Percentiles rank a stretch among this genome's conserved stretches.
phyloP scores from a whole-genome alignment of 2,888 invertebrate species.

The Junonia oenone region DNA sequence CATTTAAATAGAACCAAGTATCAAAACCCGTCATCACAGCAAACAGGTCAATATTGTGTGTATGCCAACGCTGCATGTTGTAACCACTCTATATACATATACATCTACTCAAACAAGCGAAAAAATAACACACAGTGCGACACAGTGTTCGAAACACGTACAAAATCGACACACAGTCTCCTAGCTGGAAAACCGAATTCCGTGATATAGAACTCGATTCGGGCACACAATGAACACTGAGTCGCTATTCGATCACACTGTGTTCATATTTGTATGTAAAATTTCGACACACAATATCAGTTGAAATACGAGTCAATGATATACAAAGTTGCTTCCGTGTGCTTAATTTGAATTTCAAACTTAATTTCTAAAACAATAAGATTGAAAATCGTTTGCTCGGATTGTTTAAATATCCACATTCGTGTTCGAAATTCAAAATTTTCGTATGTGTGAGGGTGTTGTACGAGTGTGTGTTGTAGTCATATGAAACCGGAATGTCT shows the following conservation, averaged over 20 bases:
- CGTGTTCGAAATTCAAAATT: conserved; percentile 19
- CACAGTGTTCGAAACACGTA: conserved; percentile 5
- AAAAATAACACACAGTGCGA: conserved; percentile 1
- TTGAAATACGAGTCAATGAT: conserved; percentile 2
- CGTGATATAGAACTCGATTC: not conserved
- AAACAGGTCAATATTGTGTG: conserved; percentile 45
- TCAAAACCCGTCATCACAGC: conserved; percentile 29
- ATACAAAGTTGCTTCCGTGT: not conserved
- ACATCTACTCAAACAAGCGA: not conserved
- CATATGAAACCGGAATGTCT: conserved; percentile 44
- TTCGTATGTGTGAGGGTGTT: conserved; percentile 16
- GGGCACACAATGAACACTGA: not conserved
- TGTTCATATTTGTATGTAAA: not conserved
- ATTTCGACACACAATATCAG: not conserved
- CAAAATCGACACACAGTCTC: not conserved
- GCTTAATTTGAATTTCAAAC: not conserved
- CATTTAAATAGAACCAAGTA: conserved; percentile 27
- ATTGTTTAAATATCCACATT: not conserved
- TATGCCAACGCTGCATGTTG: conserved; percentile 37
- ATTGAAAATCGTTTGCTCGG: not conserved
- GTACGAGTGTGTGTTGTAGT: conserved; percentile 30
- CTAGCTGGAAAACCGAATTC: not conserved
- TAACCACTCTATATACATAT: not conserved
- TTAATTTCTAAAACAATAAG: not conserved
- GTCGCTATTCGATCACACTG: not conserved